Percentiles rank a stretch among this genome's conserved stretches.
Evolutionary conservation across 2,113 vertebrate genomes (phyloP).

Genomic region (Crotalus viridis): DNA sequence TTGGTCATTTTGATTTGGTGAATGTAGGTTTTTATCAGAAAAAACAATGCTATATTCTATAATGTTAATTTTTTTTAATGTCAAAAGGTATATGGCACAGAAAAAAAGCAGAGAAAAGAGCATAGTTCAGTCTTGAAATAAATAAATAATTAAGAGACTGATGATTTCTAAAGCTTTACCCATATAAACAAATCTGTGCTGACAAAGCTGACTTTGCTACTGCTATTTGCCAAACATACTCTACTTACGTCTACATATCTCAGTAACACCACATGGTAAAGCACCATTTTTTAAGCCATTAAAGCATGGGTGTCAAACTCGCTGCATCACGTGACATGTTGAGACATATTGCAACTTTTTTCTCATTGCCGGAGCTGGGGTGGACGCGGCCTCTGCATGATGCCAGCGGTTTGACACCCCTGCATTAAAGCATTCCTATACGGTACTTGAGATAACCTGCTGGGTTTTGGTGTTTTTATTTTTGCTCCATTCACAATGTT

Average conservation of each 20-base stretch:
- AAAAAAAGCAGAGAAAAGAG: conserved; percentile 4
- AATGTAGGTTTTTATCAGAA: conserved; percentile 22
- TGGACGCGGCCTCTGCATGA: too few species aligned
- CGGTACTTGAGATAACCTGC: not conserved
- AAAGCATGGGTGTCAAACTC: too few species aligned
- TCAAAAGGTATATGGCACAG: not conserved
- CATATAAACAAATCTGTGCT: not conserved
- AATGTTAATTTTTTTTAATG: conserved; percentile 16
- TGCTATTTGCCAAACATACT: not conserved
- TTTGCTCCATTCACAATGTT: not conserved
- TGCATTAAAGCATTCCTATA: too few species aligned
- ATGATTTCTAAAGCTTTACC: not conserved
- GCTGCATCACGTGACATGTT: too few species aligned
- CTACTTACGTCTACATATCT: not conserved
- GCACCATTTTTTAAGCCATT: not conserved
- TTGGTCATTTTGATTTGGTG: not conserved
- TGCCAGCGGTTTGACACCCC: too few species aligned
- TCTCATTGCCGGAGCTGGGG: too few species aligned
- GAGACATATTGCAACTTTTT: too few species aligned
- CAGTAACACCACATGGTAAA: not conserved
- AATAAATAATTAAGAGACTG: not conserved
- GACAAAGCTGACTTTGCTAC: not conserved
- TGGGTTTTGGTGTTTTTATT: not conserved
- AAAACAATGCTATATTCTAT: not conserved
- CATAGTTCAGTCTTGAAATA: not conserved